These are phyloP conservation scores for Triops cancriformis DNA, from an alignment of 1,140 invertebrate species.

Conservation along the genomic window DNA sequence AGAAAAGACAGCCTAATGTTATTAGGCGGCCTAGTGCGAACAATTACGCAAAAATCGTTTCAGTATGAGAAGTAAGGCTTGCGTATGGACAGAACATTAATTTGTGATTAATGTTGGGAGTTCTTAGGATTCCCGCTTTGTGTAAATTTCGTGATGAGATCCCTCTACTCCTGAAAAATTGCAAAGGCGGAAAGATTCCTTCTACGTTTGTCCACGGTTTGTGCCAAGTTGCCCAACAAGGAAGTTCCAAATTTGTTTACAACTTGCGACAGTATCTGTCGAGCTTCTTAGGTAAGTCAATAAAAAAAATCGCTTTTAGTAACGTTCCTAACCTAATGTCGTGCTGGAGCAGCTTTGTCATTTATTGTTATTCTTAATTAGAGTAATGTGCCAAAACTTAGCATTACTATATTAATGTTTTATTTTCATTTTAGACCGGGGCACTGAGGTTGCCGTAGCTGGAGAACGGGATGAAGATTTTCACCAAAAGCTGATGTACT, in stretches of 20 bases:
- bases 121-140: neutral
- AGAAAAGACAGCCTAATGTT: neutral
- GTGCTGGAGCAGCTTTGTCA: too few species aligned
- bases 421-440: neutral
- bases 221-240: neutral
- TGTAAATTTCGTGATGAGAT: neutral
- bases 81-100: neutral
- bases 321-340: too few species aligned
- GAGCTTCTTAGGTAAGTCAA: neutral
- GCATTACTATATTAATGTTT: neutral
- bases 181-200: neutral
- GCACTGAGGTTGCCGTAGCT: neutral
- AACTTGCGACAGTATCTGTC: neutral
- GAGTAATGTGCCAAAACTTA: too few species aligned
- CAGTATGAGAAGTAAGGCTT: neutral
- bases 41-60: neutral
- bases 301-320: neutral
- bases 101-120: neutral
- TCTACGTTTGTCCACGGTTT: neutral
- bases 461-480: neutral
- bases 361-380: too few species aligned
- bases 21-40: neutral
- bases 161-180: neutral
- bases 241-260: neutral
- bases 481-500: neutral